A percentile compares a stretch with the other conserved stretches of the same genome.
phyloP scores from a whole-genome alignment of 1,140 invertebrate species.

The Euwallacea fornicatus region DNA sequence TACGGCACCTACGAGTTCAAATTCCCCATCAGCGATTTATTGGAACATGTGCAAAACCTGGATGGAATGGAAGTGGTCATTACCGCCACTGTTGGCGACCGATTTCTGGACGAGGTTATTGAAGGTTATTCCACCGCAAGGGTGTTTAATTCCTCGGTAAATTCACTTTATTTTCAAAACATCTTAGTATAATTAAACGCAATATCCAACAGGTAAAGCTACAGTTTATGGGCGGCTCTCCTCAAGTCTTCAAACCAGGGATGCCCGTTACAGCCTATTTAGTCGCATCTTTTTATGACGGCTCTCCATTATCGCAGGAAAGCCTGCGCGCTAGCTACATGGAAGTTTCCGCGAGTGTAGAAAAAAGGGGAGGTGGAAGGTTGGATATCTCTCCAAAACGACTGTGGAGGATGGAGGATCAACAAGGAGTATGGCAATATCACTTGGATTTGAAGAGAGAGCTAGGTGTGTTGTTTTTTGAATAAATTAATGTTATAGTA shows the following conservation, averaged over 20 bases:
- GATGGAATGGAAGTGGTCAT: conserved; percentile 85
- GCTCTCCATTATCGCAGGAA: conserved; percentile 64
- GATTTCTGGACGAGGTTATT: conserved; percentile 83
- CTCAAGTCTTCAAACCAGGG: conserved; percentile 91
- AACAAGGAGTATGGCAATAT: conserved; percentile 72
- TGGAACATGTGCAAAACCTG: conserved; percentile 64
- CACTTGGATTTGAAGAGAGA: conserved; percentile 72
- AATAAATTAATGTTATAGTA: no score
- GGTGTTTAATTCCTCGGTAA: conserved; percentile 83
- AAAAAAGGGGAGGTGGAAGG: conserved; percentile 59
- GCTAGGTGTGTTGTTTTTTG: conserved; percentile 47
- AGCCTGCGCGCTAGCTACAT: conserved; percentile 61
- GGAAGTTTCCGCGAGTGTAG: conserved; percentile 63
- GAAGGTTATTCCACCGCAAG: conserved; percentile 85
- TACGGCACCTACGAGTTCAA: conserved; percentile 83
- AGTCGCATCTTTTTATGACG: conserved; percentile 76
- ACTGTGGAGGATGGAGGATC: conserved; percentile 60
- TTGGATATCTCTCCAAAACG: conserved; percentile 59
- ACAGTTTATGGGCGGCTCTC: conserved; percentile 72
- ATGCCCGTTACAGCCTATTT: conserved; percentile 82
- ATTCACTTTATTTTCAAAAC: conserved; percentile 1
- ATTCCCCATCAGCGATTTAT: conserved; percentile 80
- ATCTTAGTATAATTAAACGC: neutral
- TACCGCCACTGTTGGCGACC: conserved; percentile 85
- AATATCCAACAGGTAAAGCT: conserved; percentile 17